phyloP scores from a whole-genome alignment of 2,888 invertebrate species.

The Erebia ligea region DNA sequence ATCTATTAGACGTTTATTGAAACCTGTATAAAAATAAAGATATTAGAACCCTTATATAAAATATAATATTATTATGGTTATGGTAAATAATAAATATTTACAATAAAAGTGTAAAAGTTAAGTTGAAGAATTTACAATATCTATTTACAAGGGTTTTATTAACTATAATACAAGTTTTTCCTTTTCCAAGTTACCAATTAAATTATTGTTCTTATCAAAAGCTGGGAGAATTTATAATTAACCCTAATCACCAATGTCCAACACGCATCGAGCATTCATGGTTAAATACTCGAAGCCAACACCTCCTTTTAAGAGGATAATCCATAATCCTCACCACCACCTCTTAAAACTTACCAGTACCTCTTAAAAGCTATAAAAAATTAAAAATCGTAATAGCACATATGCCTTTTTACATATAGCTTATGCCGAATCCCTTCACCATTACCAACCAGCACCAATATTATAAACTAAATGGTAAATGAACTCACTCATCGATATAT shows the following conservation, averaged over 20 bases:
- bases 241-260: constrained; percentile 2
- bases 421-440: constrained; percentile 54
- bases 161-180: not conserved
- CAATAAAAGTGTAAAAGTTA: not conserved
- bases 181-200: not conserved
- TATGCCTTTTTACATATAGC: constrained; percentile 11
- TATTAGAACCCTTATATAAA: constrained; percentile 31
- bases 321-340: constrained; percentile 21
- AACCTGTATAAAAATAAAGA: constrained; percentile 63
- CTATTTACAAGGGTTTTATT: not conserved
- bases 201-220: not conserved
- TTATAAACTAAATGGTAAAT: constrained; percentile 76
- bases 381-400: constrained; percentile 18
- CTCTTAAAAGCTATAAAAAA: constrained; percentile 22
- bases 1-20: constrained; percentile 89
- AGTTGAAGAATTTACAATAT: not conserved
- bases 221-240: not conserved
- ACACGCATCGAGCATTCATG: not conserved
- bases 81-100: constrained; percentile 1
- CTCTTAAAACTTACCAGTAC: constrained; percentile 21
- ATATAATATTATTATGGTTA: not conserved
- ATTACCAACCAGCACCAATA: constrained; percentile 69
- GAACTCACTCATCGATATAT: constrained; percentile 73
- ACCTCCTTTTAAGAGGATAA: constrained; percentile 6
- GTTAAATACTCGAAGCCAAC: not conserved